Evolutionary conservation across 2,113 vertebrate genomes (phyloP), one percentile per base, ranked within the genome.

Genomic region (Prolemur simus): DNA sequence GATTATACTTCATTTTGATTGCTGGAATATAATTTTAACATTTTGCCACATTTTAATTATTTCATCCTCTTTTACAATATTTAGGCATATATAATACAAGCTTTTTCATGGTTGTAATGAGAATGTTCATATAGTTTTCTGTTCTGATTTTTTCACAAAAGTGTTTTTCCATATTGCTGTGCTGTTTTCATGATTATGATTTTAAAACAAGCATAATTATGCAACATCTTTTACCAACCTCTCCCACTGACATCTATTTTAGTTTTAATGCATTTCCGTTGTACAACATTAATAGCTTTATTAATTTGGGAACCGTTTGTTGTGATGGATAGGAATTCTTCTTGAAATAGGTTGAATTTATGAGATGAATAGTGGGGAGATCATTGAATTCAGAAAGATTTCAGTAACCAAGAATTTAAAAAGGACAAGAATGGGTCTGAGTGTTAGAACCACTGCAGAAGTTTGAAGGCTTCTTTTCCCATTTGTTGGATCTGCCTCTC

Each of bases 171-270:
- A 39, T 94, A 14, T 87, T 96, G 56, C 52, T 85, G 11, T 71
- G 18, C 49, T 71, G 12, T 66, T 64, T 69, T n/a, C n/a, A 77
- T 92, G 54, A 84, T 45, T 52, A 84, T 56, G 66, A 64, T 64
- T 94, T 77, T 95, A 85, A 73, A n/a, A 89, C 37, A 89, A 92
- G 34, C 47, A 80, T 74, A 85, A 69, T 84, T 92, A 71, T 23
- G 6, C 32, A 64, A 49, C 68, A 78, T 56, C 13, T 84, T 94
- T 94, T 78, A 66, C 20, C 66, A 81, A 66, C 12, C 81, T 86
- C 20, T 69, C 47, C 58, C 73, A 71, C 8, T 89, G 78, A 56
- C 64, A 84, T 73, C 69, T 92, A 63, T 71, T 81, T 82, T 81
- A 64, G 17, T 69, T 73, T 87, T 66, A 82, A 87, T 91, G n/a